These are phyloP conservation scores for Lacanobia oleracea DNA, from an alignment of 2,888 invertebrate species.

Conservation along the genomic window DNA sequence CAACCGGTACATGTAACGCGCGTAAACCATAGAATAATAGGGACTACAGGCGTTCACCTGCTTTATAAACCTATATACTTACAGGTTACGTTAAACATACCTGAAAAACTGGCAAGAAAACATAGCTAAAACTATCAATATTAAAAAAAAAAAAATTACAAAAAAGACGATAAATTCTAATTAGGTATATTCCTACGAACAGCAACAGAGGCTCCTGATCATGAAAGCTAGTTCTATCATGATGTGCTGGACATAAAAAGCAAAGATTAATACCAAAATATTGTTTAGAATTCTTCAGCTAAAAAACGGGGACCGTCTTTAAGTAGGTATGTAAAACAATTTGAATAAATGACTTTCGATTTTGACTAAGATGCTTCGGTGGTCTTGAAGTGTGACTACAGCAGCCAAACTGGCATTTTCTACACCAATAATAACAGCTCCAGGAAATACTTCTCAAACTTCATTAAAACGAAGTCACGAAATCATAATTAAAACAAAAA, in stretches of 20 bases:
- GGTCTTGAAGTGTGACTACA: neutral
- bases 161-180: too few relatives aligned
- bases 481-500: conserved; percentile 65
- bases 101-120: too few relatives aligned
- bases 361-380: neutral
- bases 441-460: conserved; percentile 32
- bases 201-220: too few relatives aligned
- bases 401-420: neutral
- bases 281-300: too few relatives aligned
- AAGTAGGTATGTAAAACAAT: too few relatives aligned
- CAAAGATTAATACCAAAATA: neutral
- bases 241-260: neutral
- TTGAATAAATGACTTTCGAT: too few relatives aligned
- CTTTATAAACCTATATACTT: neutral
- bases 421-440: neutral
- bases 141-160: too few relatives aligned
- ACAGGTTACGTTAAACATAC: too few relatives aligned
- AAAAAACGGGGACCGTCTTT: too few relatives aligned
- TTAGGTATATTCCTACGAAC: too few relatives aligned
- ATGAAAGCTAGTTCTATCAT: neutral
- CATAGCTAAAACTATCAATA: too few relatives aligned
- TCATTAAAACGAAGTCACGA: conserved; percentile 59
- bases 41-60: conserved; percentile 2
- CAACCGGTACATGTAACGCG: conserved; percentile 54
- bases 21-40: conserved; percentile 1